Evolutionary conservation across 1,140 invertebrate genomes (phyloP), one percentile per base, ranked within the genome.

Genomic region (Drosophila pachea): DNA sequence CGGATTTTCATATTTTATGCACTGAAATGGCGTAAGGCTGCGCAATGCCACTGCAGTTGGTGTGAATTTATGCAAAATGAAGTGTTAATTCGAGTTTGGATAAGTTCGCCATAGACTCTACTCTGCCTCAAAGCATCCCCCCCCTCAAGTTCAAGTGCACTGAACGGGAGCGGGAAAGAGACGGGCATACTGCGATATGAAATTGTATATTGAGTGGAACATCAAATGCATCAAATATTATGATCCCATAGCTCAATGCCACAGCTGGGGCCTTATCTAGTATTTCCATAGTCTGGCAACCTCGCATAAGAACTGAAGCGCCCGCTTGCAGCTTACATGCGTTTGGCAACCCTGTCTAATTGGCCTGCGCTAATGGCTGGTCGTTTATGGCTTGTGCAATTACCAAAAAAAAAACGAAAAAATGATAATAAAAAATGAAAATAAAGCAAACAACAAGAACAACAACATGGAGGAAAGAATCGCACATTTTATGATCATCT

Each of bases 41-140:
- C 33, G 35, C 12, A 0, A 22, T 54, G 38, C 47, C 35, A 52
- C 7, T 55, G 64, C 55, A 72, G 66, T 48, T 68, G 68, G 68
- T 53, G 73, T 70, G 79, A 83, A 83, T 76, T 79, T 68, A 76
- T 79, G 63, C 73, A 65, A 86, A 84, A 84, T 84, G 81, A 79
- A 84, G 79, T 84, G 79, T 71, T 86, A 79, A 84, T 79, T 67
- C 16, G 40, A 42, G 40, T 62, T 38, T 38, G 31, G 31, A 31
- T 31, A 38, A 31, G 32, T 60, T 7, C 5, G 9, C 6, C 14
- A 43, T 22, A 3, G 1, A 22, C 22, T 22, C 22, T 22, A 1
- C 22, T 22, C 22, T 2, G 22, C 22, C 22, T 22, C 22, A 22
- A 3, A 22, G 22, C 22, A 22, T 22, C 22, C 22, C 22, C n/a